Evolutionary conservation across 2,113 vertebrate genomes (phyloP), one percentile per base, ranked within the genome.

Genomic region (Oxyura jamaicensis): DNA sequence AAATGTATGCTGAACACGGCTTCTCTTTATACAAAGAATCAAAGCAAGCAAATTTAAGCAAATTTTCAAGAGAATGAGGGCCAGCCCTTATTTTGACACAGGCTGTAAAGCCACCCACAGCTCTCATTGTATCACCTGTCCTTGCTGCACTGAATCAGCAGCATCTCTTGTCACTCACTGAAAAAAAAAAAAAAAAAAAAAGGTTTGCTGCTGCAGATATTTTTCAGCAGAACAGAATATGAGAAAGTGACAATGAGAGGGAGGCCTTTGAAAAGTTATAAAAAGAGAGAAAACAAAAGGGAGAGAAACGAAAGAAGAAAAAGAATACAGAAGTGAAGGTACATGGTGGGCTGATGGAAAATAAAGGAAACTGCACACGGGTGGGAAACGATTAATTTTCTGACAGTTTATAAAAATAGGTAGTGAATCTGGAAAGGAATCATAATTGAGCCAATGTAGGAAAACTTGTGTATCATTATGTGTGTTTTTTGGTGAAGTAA

Each of bases 221-320:
- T 80, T 93, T 85, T 90, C 63, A 85, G 28, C 25, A 56, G 55
- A 85, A 22, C 20, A 83, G 44, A 20, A 33, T 67, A 71, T 77
- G 91, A 86, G 28, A 53, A 81, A 88, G 55, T 20, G 25, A 94
- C 55, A 80, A 77, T 59, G 29, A n/a, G 53, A 96, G 44, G 58
- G 44, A 94, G 7, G 63, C 25, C 59, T 96, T 88, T 95, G 75
- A 80, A 74, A 71, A 83, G n/a, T 73, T 95, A 90, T 59, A 56
- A 93, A 96, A 92, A 80, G 83, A 87, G 17, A 29, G 62, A 55
- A 95, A 88, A 94, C 46, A 88, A 91, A 96, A 88, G 33, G 19
- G 5, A 86, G n/a, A 74, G 26, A 36, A 83, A 76, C 5, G 10
- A 88, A 94, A 88, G 66, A 83, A 88, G 21, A 31, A 67, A 50